phyloP scores from a whole-genome alignment of 2,113 vertebrate genomes.

The Fulica atra region DNA sequence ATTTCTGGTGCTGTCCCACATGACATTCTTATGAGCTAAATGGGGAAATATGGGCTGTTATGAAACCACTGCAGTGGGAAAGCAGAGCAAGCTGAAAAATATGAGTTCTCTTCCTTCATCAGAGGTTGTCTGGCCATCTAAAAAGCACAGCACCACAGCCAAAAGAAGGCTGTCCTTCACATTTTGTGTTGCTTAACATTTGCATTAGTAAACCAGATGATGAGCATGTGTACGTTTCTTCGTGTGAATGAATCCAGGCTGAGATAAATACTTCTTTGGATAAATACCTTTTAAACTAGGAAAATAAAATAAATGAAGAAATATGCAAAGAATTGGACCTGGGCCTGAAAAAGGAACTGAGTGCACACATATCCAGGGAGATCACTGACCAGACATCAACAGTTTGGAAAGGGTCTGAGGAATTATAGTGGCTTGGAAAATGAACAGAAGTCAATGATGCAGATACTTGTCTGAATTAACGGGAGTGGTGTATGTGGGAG shows the following conservation, averaged over 20 bases:
- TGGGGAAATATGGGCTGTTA: slow-evolving; percentile 16
- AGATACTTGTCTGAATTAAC: background rate
- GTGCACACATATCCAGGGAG: background rate
- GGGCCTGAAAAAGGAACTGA: background rate
- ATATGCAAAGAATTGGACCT: background rate
- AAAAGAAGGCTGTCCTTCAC: background rate
- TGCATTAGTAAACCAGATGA: background rate
- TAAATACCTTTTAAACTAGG: background rate
- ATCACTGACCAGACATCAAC: background rate
- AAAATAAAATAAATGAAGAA: background rate
- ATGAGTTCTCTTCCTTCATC: background rate
- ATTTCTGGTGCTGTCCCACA: slow-evolving; percentile 17
- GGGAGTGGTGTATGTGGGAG: background rate
- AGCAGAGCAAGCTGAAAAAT: background rate
- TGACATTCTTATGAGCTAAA: slow-evolving; percentile 17
- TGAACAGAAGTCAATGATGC: background rate
- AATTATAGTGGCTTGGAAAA: background rate
- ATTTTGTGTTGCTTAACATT: background rate
- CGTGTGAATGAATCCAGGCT: background rate
- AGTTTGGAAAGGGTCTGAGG: background rate
- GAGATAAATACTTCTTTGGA: background rate
- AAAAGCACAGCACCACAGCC: background rate
- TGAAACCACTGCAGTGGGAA: background rate
- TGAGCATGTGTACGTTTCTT: background rate
- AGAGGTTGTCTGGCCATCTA: background rate